A percentile compares a stretch with the other conserved stretches of the same genome.
phyloP scores from a whole-genome alignment of 2,797 vertebrate species.

The Strix occidentalis region DNA sequence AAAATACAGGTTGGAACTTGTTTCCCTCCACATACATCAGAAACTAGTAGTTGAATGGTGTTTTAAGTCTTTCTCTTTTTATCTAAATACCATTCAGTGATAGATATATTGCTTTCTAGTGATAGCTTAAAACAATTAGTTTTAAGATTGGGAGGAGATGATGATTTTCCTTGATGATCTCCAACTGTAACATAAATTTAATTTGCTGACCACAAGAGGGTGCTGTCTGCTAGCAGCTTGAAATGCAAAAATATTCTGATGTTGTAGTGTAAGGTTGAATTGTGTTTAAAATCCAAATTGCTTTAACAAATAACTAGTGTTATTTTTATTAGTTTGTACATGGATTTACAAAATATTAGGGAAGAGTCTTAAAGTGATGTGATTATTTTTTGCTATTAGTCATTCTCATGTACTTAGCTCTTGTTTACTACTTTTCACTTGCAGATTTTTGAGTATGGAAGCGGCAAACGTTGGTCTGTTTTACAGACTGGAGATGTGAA shows the following conservation, averaged over 20 bases:
- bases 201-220: constrained; percentile 69
- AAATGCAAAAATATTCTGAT: background rate
- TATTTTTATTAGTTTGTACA: background rate
- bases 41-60: background rate
- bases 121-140: background rate
- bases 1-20: background rate
- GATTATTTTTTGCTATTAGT: background rate
- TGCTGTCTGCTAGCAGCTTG: constrained; percentile 63
- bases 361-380: background rate
- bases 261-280: background rate
- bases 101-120: background rate
- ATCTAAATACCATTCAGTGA: background rate
- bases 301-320: background rate
- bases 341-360: background rate
- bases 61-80: background rate
- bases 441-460: background rate
- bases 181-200: background rate
- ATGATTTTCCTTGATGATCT: background rate
- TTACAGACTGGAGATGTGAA: background rate
- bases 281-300: background rate
- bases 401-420: background rate
- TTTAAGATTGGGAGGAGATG: background rate
- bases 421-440: background rate
- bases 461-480: background rate
- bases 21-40: background rate